Base-by-base conservation (phyloP, 2,888 invertebrate species). In the Epirrhoe alternata region DNA sequence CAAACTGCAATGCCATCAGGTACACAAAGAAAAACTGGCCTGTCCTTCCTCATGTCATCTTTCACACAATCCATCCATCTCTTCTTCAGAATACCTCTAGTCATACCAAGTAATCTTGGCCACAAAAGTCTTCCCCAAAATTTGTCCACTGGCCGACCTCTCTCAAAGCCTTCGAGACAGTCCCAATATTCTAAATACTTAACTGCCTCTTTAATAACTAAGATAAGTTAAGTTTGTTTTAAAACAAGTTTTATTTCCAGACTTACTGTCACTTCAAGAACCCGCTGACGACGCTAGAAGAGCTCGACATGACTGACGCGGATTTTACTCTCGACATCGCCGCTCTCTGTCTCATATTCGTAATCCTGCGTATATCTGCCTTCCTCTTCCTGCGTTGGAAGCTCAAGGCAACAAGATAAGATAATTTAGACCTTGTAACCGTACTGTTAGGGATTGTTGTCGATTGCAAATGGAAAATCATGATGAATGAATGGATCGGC, bases 331-430 rank as follows among this genome's bases (percentile, higher is more conserved):
- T 97, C 14, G 97, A 97, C 86, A 96, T 97, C 79, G 94, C 96
- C 10, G 97, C 97, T 0, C 93, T 98, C 6, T 90, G 97, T 70
- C 94, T 95, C 61, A 97, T 97, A 75, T 97, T 97, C 89, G 89
- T 97, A 56, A 93, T 97, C 5, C 94, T 97, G 10, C 95, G 97
- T 86, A 93, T 97, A 73, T 95, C 97, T 5, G 97, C 97, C 7
- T 98, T 96, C 92, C 89, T 97, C 64, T 97, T 98, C 94, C 94
- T 98, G 50, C 95, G 97, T 74, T 97, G 97, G 97, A 98, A 98
- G 82, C 94, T 97, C 65, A 96, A 96, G 85, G 95, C 96, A 67
- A 95, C 96, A 64, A 95, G 96, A 94, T 97, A 96, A 93, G 79
- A 73, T 14, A 68, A 60, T 54, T 52, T 61, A 24, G 8, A 58